Evolutionary conservation across 2,797 vertebrate genomes (phyloP), one percentile per base, ranked within the genome.

Genomic region (Nothura maculosa): DNA sequence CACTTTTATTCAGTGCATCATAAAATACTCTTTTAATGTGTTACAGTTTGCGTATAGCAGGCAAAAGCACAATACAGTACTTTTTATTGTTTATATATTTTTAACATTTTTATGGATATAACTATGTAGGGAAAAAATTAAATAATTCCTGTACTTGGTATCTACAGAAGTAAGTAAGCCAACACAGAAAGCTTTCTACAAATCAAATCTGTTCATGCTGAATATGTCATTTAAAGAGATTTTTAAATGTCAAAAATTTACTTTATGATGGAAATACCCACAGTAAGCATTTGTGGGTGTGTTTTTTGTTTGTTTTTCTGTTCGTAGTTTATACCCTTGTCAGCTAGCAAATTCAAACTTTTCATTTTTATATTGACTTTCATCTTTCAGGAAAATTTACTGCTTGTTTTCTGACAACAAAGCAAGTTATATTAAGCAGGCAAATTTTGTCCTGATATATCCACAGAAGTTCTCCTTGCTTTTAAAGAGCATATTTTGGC

Each of bases 341-440:
- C 50, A 76, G 57, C 34, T 40, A 88, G 17, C 2, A 63, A 34
- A 67, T 55, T 74, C 66, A 67, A 24, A 4, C 80, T 91, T 93
- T 90, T 90, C 15, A 19, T 83, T 2, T 88, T 95, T 77, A 72
- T 64, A 32, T 9, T 63, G 67, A 63, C 47, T 69, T 67, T 81
- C 27, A 22, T 81, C 55, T 32, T 40, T 81, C 34, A 40, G 73
- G 74, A 85, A 89, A 90, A 70, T 25, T 9, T 79, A 2, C 34
- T 77, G 48, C 54, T 42, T 72, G 22, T 87, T 85, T 93, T 88
- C 68, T 92, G 80, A 77, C 48, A 85, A 73, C 48, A 85, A 52
- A 89, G 43, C 11, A 12, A 45, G 61, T 58, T 66, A 6, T 21
- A 22, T 69, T 74, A 57, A 78, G 77, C 64, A 58, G 52, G 43